phyloP scores from a whole-genome alignment of 2,888 invertebrate genomes.

The Dromius quadrimaculatus region DNA sequence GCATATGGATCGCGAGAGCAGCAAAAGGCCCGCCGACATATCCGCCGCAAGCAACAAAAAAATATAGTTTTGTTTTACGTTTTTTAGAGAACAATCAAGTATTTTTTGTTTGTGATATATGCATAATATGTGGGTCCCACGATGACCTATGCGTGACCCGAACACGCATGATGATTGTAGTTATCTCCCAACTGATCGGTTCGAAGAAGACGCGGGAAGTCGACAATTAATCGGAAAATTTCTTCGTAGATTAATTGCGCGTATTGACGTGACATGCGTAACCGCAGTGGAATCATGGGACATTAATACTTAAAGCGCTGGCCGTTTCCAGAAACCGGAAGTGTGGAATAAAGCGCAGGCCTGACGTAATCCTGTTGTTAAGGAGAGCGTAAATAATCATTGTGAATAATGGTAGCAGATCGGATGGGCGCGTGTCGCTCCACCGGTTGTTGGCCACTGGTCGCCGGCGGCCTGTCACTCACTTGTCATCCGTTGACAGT shows the following conservation, averaged over 20 bases:
- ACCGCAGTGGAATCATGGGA: constrained; percentile 38
- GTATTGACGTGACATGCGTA: constrained; percentile 23
- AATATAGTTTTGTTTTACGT: constrained; percentile 38
- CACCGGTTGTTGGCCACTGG: constrained; percentile 57
- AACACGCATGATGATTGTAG: constrained; percentile 27
- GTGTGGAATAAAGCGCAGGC: constrained; percentile 42
- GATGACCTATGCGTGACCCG: constrained; percentile 38
- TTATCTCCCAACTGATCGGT: constrained; percentile 41
- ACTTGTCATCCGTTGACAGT: constrained; percentile 59
- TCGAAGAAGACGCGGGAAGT: constrained; percentile 18
- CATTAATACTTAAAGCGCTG: constrained; percentile 34
- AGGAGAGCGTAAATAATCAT: constrained; percentile 51
- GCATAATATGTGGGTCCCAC: constrained; percentile 45
- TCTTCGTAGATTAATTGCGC: constrained; percentile 41
- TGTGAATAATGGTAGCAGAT: constrained; percentile 47
- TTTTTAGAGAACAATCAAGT: constrained; percentile 33
- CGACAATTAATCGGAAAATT: constrained; percentile 66
- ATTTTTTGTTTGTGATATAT: constrained; percentile 43
- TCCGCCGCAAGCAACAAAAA: constrained; percentile 39
- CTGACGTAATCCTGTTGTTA: constrained; percentile 42
- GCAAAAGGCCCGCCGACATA: constrained; percentile 43
- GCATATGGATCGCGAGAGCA: constrained; percentile 54
- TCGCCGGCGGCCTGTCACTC: constrained; percentile 57
- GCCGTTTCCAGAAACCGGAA: constrained; percentile 42
- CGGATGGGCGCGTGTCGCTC: constrained; percentile 46